Evolutionary conservation across 2,797 vertebrate genomes (phyloP), one percentile per base, ranked within the genome.

Genomic region (Diglossa cyanea): DNA sequence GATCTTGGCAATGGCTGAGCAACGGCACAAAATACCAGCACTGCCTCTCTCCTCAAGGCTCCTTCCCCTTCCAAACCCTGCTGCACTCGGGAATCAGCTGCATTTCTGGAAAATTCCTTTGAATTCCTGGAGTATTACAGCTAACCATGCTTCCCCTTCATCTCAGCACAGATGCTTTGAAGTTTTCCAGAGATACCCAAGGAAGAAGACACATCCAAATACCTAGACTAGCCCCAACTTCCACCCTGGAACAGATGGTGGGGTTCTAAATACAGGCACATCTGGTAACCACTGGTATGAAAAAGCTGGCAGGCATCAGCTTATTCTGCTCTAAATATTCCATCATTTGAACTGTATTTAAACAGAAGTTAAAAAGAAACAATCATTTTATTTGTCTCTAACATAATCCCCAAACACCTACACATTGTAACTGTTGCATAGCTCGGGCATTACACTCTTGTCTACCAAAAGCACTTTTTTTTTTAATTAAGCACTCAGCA

Each of bases 211-310:
- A 40, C 51, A 86, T 88, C 68, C 51, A 88, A 95, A 94, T 78
- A 95, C 85, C 85, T 42, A 51, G 26, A 47, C 82, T 28, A n/a
- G 60, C 86, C 84, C 82, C 77, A 71, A n/a, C 83, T 88, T 83
- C 92, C 87, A 81, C 93, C 80, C 86, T 88, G 63, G 55, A 95
- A 79, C 94, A 96, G 92, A 97, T 95, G 93, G 91, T 0, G 0
- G 74, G 80, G 67, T 87, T 93, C 78, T 93, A 90, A 96, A 96
- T 78, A 79, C 73, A 71, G 91, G 44, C 60, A 77, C 94, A 94
- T 96, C 84, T 85, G 81, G 91, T 75, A 96, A 96, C 79, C 83
- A 82, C 82, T 60, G 85, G 77, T 79, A 95, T 76, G 88, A 88
- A 89, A 96, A 51, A 87, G 50, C 73, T 93, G 94, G 65, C 90